Base-by-base conservation (phyloP, 2,113 vertebrate species). In the Rattus rattus region DNA sequence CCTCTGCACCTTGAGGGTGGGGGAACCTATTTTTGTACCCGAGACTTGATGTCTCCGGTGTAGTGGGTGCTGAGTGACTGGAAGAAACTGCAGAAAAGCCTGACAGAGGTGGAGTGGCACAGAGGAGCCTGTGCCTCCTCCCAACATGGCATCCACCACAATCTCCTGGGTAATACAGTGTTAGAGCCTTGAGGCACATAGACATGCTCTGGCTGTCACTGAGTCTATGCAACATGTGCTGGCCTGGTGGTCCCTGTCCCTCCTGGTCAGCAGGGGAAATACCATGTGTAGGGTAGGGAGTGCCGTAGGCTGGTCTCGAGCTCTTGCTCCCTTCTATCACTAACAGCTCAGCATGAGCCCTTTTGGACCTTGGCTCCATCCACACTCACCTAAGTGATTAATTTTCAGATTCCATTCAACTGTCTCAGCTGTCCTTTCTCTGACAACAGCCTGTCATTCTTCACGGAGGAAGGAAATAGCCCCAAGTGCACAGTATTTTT, bases 41-140 rank as follows among this genome's bases (percentile, higher is more conserved):
- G 0, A 12, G 10, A 77, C 39, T 0, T 33, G 63, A 3, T 2
- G 26, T 28, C 49, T 30, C 3, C 30, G 17, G 10, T 5, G 3
- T 11, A 3, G 28, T 0, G 19, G 22, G 52, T 5, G 56, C 49
- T 16, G 28, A 0, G 24, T 7, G 88, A 54, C 7, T 5, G 19
- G 49, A 28, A 26, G 65, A 28, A 1, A 1, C 7, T 14, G n/a
- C 59, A 76, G 61, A 26, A n/a, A 33, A 65, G 24, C 79, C 22
- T 13, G 20, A 12, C 26, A 5, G 65, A 72, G 76, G 0, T 13
- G 47, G 52, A 1, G 0, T 49, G 24, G 22, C 67, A 2, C 26
- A 1, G 72, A 36, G 19, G 36, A 73, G 73, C 26, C 73, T 5
- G 17, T 26, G 26, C 72, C 36, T 7, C 33, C 2, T 2, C 61